Percentiles rank a stretch among this genome's conserved stretches.
These are phyloP conservation scores for Drosophila imparisetae DNA, from an alignment of 2,888 invertebrate genomes.

Conservation along the genomic window DNA sequence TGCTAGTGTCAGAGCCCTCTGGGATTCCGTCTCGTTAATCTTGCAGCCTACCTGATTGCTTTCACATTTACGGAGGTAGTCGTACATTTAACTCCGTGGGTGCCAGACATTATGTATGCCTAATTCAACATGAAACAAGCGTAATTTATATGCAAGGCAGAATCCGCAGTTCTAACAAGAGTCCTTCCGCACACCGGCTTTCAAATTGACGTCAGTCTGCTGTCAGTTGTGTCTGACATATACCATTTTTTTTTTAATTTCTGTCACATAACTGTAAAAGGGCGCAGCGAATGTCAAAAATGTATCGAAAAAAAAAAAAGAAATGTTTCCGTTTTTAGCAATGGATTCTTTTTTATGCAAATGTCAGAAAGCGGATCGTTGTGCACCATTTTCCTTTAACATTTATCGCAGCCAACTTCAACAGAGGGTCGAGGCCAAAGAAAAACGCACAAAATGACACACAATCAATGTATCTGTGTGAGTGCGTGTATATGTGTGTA, in stretches of 20 bases:
- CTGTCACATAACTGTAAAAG: conserved; percentile 55
- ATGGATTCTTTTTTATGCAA: conserved; percentile 64
- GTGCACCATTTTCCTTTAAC: conserved; percentile 64
- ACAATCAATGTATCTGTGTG: background rate
- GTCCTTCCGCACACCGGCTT: conserved; percentile 18
- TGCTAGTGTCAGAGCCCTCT: background rate
- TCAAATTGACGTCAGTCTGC: conserved; percentile 27
- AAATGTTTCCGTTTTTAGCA: conserved; percentile 58
- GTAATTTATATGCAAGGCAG: conserved; percentile 50
- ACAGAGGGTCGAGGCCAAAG: conserved; percentile 28
- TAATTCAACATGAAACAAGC: conserved; percentile 56
- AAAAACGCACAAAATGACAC: conserved; percentile 25
- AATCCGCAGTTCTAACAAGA: conserved; percentile 7
- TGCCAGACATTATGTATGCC: conserved; percentile 24
- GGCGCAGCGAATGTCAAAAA: conserved; percentile 12
- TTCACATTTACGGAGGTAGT: conserved; percentile 34
- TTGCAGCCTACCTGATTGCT: conserved; percentile 60
- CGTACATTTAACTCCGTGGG: conserved; percentile 33
- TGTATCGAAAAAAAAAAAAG: conserved; percentile 40
- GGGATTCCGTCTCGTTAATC: conserved; percentile 34
- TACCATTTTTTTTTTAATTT: conserved; percentile 32
- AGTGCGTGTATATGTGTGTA: background rate
- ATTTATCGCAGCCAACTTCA: conserved; percentile 55
- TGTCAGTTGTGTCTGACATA: conserved; percentile 25
- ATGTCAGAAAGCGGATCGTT: conserved; percentile 60